Conservation (phyloP, 2,113 vertebrate species). For the Cromileptes altivelis region DNA sequence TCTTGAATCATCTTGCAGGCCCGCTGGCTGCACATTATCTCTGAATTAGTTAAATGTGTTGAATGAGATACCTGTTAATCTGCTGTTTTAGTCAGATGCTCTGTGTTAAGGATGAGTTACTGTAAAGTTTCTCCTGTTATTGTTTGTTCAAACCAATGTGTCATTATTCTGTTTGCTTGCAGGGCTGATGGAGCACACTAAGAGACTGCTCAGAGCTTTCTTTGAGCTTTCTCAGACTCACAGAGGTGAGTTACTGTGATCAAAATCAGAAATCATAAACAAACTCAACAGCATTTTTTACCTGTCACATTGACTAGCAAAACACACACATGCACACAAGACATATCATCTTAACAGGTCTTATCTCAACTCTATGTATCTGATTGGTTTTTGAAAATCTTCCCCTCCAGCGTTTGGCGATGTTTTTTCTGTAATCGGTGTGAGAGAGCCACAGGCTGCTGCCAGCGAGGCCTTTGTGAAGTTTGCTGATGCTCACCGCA, state of each 20-base stretch:
- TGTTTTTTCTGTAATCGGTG: slow-evolving; percentile 98
- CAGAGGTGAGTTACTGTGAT: slow-evolving; percentile 86
- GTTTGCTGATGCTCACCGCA: slow-evolving; percentile 97
- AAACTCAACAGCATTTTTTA: background rate
- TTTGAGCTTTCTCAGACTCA: slow-evolving; percentile 98
- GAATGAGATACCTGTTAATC: background rate
- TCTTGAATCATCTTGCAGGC: too few relatives aligned
- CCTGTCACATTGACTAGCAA: background rate
- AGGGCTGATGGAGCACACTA: slow-evolving; percentile 98
- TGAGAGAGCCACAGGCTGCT: slow-evolving; percentile 94
- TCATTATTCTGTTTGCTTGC: slow-evolving; percentile 26
- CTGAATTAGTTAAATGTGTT: background rate
- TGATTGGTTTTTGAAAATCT: background rate
- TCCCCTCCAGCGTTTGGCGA: slow-evolving; percentile 89
- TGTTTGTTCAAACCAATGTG: background rate
- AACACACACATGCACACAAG: background rate
- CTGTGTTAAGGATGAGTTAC: background rate
- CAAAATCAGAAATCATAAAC: background rate
- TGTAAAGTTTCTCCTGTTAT: background rate
- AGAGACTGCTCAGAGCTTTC: slow-evolving; percentile 94
- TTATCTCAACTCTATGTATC: background rate
- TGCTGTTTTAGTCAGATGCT: background rate
- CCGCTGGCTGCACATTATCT: too few relatives aligned
- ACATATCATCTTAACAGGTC: background rate
- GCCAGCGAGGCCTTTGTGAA: slow-evolving; percentile 99